Evolutionary conservation across 2,888 invertebrate genomes (phyloP).

Genomic region (Germaria angustata): DNA sequence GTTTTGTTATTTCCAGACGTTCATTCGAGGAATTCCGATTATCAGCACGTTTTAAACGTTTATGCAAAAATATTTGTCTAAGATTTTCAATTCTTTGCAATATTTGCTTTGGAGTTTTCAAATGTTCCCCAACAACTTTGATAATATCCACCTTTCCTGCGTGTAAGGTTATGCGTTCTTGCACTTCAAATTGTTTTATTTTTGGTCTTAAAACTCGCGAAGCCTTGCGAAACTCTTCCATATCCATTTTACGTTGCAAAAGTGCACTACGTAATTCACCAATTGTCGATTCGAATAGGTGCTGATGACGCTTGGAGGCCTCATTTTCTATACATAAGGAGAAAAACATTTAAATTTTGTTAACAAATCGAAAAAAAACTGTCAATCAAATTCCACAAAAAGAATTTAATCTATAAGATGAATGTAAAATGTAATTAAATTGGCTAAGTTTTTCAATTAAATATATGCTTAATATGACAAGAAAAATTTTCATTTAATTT

Average conservation of each 20-base stretch:
- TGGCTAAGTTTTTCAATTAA: too few relatives aligned
- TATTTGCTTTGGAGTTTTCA: constrained; percentile 74
- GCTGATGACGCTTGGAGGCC: constrained; percentile 68
- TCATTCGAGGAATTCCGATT: constrained; percentile 32
- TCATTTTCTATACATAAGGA: constrained; percentile 2
- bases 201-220: constrained; percentile 33
- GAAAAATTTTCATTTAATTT: too few relatives aligned
- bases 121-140: constrained; percentile 66
- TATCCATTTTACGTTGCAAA: constrained; percentile 70
- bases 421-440: too few relatives aligned
- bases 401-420: too few relatives aligned
- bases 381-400: too few relatives aligned
- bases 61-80: constrained; percentile 10
- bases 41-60: constrained; percentile 35
- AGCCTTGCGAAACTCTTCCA: constrained; percentile 71
- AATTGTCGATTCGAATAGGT: constrained; percentile 73
- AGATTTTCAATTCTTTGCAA: constrained; percentile 22
- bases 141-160: constrained; percentile 69
- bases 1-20: constrained; percentile 62
- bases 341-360: too few relatives aligned
- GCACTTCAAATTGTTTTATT: constrained; percentile 43
- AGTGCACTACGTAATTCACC: constrained; percentile 71
- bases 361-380: too few relatives aligned
- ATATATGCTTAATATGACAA: too few relatives aligned
- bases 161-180: constrained; percentile 61